A percentile compares a stretch with the other conserved stretches of the same genome.
Conservation (phyloP, 1,140 invertebrate genomes). For the Acromyrmex charruanus region DNA sequence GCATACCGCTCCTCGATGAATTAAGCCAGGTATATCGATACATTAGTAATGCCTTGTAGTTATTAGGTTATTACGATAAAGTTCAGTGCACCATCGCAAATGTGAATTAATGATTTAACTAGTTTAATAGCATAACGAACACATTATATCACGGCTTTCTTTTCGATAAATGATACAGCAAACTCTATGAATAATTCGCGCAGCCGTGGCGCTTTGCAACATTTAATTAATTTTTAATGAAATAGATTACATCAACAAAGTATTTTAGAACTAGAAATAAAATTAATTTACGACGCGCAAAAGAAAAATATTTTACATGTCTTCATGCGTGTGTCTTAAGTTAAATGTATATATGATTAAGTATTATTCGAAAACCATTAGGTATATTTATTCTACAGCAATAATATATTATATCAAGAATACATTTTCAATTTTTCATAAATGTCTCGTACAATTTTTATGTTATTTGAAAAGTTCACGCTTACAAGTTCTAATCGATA, state of each 20-base stretch:
- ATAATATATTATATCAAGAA: not conserved
- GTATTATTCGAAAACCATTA: not conserved
- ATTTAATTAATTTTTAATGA: conserved; percentile 2
- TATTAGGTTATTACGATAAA: conserved; percentile 54
- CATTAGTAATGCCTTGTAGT: conserved; percentile 49
- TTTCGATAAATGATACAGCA: conserved; percentile 1
- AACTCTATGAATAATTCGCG: not conserved
- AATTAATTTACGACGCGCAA: not conserved
- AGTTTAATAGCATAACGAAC: conserved; percentile 31
- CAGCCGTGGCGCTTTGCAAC: not conserved
- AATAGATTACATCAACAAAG: not conserved
- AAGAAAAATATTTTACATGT: not conserved
- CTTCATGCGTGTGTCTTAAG: not conserved
- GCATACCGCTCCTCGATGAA: conserved; percentile 27
- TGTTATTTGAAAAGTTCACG: conserved; percentile 17
- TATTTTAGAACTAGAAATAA: not conserved
- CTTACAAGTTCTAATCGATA: conserved; percentile 27
- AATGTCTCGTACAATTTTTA: not conserved
- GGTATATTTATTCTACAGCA: not conserved
- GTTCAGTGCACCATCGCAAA: conserved; percentile 30
- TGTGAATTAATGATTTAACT: conserved; percentile 50
- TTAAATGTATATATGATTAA: not conserved
- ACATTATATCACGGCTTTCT: conserved; percentile 25
- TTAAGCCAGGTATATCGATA: conserved; percentile 54
- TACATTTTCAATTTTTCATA: not conserved